phyloP scores from a whole-genome alignment of 1,140 invertebrate species.

The Andrena cerasifolii region DNA sequence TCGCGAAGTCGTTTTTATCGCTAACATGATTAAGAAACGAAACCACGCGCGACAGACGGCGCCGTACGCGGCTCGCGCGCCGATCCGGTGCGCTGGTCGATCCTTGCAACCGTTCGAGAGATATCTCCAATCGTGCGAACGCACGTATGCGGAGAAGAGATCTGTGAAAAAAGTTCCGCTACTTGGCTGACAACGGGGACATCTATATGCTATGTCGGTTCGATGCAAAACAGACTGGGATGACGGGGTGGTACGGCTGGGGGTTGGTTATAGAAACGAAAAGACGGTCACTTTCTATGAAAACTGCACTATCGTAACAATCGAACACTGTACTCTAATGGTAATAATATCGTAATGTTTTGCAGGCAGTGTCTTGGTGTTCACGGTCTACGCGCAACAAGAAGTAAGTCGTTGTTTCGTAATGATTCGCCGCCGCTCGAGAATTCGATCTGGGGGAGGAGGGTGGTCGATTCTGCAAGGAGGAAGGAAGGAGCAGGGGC shows the following conservation, averaged over 20 bases:
- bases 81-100: too few species aligned
- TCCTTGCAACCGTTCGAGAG: too few species aligned
- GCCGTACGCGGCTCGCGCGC: too few species aligned
- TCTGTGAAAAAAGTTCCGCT: constrained; percentile 10
- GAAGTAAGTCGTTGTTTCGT: constrained; percentile 53
- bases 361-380: constrained; percentile 54
- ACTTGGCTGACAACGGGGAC: constrained; percentile 1
- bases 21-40: constrained; percentile 41
- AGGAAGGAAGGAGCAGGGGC: neutral
- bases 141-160: neutral
- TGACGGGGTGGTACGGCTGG: too few species aligned
- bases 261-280: constrained; percentile 18
- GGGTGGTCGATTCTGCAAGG: neutral
- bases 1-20: constrained; percentile 44
- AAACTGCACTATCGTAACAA: constrained; percentile 49
- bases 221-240: constrained; percentile 36
- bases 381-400: constrained; percentile 47
- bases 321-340: constrained; percentile 50
- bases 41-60: neutral
- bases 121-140: neutral
- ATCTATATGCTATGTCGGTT: constrained; percentile 20
- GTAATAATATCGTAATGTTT: constrained; percentile 45
- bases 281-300: constrained; percentile 30
- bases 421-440: constrained; percentile 34
- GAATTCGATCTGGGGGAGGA: constrained; percentile 28